Conservation (phyloP, 2,797 vertebrate genomes). For the Epinephelus awoara region DNA sequence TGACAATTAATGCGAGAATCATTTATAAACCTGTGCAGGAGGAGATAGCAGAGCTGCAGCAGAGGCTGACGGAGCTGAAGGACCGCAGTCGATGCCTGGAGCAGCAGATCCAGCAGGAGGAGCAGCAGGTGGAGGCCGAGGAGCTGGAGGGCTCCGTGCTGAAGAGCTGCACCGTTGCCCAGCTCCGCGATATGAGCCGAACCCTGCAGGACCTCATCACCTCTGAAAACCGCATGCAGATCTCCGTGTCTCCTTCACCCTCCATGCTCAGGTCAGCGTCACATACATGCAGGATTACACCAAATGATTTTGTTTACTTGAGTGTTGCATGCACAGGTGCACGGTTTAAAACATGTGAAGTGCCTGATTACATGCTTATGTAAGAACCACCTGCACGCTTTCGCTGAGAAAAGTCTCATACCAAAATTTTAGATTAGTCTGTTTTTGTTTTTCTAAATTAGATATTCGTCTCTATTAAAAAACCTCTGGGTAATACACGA, state of each 20-base stretch:
- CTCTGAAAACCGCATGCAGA: slow-evolving; percentile 80
- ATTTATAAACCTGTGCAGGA: slow-evolving; percentile 77
- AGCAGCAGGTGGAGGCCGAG: slow-evolving; percentile 79
- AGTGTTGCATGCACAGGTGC: background rate
- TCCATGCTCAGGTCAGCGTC: slow-evolving; percentile 85
- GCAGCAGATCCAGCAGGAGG: slow-evolving; percentile 86
- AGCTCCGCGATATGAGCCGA: slow-evolving; percentile 85
- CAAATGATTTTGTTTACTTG: background rate
- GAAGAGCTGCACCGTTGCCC: slow-evolving; percentile 78
- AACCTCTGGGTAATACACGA: background rate
- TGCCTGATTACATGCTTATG: too few species aligned
- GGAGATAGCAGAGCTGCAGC: slow-evolving; percentile 88
- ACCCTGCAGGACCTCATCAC: slow-evolving; percentile 86
- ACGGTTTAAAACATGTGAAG: too few species aligned
- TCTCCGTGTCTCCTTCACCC: slow-evolving; percentile 81
- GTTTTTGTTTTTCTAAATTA: background rate
- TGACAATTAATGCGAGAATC: too few species aligned
- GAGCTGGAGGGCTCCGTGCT: slow-evolving; percentile 84
- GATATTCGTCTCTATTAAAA: slow-evolving; percentile 1
- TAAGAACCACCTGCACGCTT: too few species aligned
- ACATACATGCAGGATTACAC: background rate
- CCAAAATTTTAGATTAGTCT: too few species aligned
- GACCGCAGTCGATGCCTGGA: slow-evolving; percentile 83
- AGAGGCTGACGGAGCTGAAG: slow-evolving; percentile 84
- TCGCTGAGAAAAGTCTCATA: too few species aligned